These are phyloP conservation scores for Orcinus orca DNA, from an alignment of 2,113 vertebrate genomes.

Conservation along the genomic window DNA sequence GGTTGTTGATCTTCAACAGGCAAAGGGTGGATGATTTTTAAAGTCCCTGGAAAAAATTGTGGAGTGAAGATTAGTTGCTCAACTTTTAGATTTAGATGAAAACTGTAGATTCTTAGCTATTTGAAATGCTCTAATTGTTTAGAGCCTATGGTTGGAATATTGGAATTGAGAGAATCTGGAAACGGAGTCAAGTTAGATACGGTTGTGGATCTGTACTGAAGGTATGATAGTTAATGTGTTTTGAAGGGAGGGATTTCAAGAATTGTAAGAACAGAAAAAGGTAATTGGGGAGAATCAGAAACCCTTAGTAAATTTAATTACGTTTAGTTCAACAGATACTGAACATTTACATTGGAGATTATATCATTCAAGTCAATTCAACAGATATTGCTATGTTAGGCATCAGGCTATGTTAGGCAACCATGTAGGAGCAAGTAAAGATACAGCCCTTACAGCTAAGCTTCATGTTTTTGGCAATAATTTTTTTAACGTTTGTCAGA, in stretches of 20 bases:
- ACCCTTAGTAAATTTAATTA: neutral
- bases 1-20: neutral
- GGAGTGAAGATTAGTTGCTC: neutral
- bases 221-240: neutral
- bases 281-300: constrained; percentile 16
- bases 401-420: neutral
- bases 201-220: neutral
- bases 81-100: neutral
- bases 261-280: constrained; percentile 51
- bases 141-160: neutral
- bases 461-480: constrained; percentile 44
- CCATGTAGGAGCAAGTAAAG: constrained; percentile 25
- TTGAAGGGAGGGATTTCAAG: constrained; percentile 41
- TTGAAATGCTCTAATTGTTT: constrained; percentile 7
- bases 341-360: constrained; percentile 30
- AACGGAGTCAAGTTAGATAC: neutral
- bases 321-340: neutral
- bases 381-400: neutral
- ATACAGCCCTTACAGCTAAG: neutral
- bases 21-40: constrained; percentile 33
- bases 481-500: constrained; percentile 47
- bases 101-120: neutral
- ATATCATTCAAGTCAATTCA: constrained; percentile 20
- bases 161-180: constrained; percentile 31
- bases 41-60: constrained; percentile 25